phyloP scores from a whole-genome alignment of 2,888 invertebrate species.

The Monopis laevigella region DNA sequence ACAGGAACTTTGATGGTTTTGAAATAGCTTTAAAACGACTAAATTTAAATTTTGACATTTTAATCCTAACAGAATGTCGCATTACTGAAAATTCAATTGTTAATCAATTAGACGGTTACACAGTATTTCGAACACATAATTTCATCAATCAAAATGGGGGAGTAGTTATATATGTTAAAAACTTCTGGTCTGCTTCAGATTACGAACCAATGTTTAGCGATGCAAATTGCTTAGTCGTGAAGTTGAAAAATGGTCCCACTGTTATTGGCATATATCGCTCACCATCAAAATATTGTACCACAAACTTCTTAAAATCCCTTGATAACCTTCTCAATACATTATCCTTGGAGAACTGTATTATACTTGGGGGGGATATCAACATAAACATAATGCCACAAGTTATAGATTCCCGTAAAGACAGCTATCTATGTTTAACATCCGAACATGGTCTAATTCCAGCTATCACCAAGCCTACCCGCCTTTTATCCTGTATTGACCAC shows the following conservation, averaged over 20 bases:
- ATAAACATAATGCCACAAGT: neutral
- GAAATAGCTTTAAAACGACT: constrained; percentile 10
- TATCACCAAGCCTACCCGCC: neutral
- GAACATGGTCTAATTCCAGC: neutral
- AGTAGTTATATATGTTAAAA: constrained; percentile 15
- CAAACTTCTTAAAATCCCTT: constrained; percentile 14
- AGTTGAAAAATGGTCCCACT: neutral
- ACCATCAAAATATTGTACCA: constrained; percentile 13
- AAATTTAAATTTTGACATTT: constrained; percentile 13
- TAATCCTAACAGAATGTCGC: constrained; percentile 19
- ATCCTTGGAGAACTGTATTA: neutral
- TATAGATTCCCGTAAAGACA: neutral
- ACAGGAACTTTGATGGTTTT: constrained; percentile 16
- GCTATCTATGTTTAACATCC: neutral
- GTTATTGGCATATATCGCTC: constrained; percentile 17
- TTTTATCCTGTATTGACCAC: neutral
- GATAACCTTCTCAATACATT: neutral
- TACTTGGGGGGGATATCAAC: neutral
- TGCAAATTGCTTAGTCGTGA: constrained; percentile 15
- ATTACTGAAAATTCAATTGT: constrained; percentile 12
- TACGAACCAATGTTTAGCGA: constrained; percentile 16
- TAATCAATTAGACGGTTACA: constrained; percentile 14
- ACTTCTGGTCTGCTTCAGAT: constrained; percentile 11
- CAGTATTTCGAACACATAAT: constrained; percentile 7
- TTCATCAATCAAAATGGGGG: constrained; percentile 17